Base-by-base conservation (phyloP, 1,140 invertebrate species). In the Heliconius eleuchia region DNA sequence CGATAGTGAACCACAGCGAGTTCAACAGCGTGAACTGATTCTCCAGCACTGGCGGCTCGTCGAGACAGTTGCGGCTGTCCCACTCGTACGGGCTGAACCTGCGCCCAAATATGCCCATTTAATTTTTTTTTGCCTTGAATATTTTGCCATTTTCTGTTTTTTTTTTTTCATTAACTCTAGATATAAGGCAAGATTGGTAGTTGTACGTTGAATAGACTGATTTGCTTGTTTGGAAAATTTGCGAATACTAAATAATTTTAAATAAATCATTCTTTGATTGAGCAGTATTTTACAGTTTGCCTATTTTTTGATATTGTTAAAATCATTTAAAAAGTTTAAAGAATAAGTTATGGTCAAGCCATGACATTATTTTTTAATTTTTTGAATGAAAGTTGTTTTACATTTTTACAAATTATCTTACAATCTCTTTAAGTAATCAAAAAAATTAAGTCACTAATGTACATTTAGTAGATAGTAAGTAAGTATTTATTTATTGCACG, bases 41-140 rank as follows among this genome's bases (percentile, higher is more conserved):
- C 95, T 98, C 97, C 92, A 97, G 94, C 88, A 97, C 96, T 84
- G 97, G 96, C 80, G 96, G 96, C 92, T 97, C 96, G 90, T 96
- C 96, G 92, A 97, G 96, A 95, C 97, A 98, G 85, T 97, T 97
- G 95, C 97, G 96, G 95, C 96, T 97, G 94, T 97, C 96, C 98
- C 98, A 98, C 96, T 98, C 98, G 94, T 97, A 98, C 84, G 98
- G 98, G 94, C 97, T 97, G 95, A 98, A 97, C 95, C 97, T 97
- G 95, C 83, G 91, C 87, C 91, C 91, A 94, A 93, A 94, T 86
- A 90, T 85, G 82, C 85, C 89, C 89, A 75, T 78, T 81, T 81
- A 75, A 81, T 72, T 75, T 75, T 75, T 75, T 66, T 42, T 42
- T 57, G 74, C 74, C 76, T 82, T 85, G 80, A 85, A 82, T 55